A percentile compares a stretch with the other conserved stretches of the same genome.
Evolutionary conservation across 2,797 vertebrate genomes (phyloP).

Genomic region (Mus caroli): DNA sequence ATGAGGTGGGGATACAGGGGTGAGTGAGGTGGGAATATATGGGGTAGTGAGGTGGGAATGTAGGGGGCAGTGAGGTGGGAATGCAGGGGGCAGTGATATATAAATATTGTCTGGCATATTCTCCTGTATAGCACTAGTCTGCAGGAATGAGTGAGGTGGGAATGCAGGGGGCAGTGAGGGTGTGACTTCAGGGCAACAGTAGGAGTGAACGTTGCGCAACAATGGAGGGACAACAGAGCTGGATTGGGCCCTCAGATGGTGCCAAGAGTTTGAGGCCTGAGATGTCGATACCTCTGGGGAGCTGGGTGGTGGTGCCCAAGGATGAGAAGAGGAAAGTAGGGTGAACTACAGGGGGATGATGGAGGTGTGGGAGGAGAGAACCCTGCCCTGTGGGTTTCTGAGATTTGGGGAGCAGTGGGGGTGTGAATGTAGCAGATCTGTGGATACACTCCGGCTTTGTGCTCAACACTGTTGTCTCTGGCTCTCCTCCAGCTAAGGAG

Average conservation of each 20-base stretch:
- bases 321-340: background rate
- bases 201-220: background rate
- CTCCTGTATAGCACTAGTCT: too few species aligned
- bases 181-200: background rate
- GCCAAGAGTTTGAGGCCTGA: background rate
- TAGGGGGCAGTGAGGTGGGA: too few species aligned
- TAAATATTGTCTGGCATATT: too few species aligned
- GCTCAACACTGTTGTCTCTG: accelerated
- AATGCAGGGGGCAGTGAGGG: background rate
- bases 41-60: too few species aligned
- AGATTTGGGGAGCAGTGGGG: background rate
- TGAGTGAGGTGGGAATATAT: too few species aligned
- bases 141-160: background rate
- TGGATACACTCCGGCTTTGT: background rate
- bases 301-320: too few species aligned
- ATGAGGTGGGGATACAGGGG: background rate
- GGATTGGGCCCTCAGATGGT: background rate
- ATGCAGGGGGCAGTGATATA: too few species aligned
- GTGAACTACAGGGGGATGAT: too few species aligned
- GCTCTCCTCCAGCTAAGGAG: background rate
- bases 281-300: background rate
- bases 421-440: background rate
- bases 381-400: background rate
- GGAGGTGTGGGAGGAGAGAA: background rate
- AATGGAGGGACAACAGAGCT: background rate